These are phyloP conservation scores for Carduelis carduelis DNA, from an alignment of 2,797 vertebrate genomes.

Conservation along the genomic window DNA sequence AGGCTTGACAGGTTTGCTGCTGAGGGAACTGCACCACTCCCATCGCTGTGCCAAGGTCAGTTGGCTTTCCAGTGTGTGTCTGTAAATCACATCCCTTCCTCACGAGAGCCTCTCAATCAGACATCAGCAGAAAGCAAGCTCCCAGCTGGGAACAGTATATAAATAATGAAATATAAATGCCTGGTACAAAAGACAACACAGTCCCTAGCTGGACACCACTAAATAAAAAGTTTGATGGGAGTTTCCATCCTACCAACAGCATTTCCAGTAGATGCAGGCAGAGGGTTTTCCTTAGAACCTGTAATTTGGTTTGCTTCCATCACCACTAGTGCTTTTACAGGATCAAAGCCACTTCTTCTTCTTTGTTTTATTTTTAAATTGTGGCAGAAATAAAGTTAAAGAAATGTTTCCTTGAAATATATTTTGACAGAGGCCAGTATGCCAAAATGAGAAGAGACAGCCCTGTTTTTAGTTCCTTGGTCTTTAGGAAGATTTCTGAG, in stretches of 20 bases:
- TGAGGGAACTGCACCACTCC: background rate
- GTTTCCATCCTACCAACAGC: background rate
- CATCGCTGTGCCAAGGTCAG: background rate
- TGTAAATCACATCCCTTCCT: background rate
- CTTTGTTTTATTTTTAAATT: background rate
- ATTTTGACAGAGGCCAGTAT: background rate
- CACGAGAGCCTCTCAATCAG: background rate
- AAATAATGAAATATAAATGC: background rate
- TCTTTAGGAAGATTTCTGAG: background rate
- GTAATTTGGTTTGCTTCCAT: slow-evolving; percentile 38
- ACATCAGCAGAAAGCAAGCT: background rate
- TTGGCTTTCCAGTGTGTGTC: background rate
- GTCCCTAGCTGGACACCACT: background rate
- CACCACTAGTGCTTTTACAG: slow-evolving; percentile 8
- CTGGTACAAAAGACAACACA: background rate
- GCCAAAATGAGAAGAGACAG: background rate
- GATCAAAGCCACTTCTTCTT: background rate
- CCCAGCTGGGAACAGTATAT: background rate
- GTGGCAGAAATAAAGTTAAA: background rate
- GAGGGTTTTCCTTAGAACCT: background rate
- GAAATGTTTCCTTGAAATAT: background rate
- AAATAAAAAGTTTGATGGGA: background rate
- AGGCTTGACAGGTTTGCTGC: background rate
- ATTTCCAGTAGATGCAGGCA: slow-evolving; percentile 1
- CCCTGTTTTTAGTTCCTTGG: background rate